Evolutionary conservation across 2,888 invertebrate genomes (phyloP).

Genomic region (Clusia tigrina): DNA sequence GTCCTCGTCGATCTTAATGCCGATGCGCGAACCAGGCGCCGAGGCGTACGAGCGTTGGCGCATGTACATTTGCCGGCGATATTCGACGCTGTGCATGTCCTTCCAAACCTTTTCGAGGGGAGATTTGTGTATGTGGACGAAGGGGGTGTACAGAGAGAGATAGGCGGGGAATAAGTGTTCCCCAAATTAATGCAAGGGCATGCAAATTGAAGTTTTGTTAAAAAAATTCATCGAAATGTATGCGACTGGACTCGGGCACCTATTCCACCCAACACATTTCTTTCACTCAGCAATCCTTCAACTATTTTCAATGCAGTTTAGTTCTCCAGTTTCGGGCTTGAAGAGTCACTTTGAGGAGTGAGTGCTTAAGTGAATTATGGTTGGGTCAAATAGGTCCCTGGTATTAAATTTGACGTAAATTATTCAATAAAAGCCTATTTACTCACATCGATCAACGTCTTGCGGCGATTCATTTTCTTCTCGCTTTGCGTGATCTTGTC

Average conservation of each 20-base stretch:
- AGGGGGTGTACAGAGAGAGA: too few species aligned
- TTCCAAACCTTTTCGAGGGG: conserved; percentile 57
- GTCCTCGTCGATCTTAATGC: conserved; percentile 54
- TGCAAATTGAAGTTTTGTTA: conserved; percentile 12
- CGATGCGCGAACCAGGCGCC: conserved; percentile 60
- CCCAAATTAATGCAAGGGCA: too few species aligned
- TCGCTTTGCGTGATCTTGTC: conserved; percentile 59
- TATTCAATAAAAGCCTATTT: neutral
- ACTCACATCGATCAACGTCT: conserved; percentile 61
- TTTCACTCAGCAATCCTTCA: too few species aligned
- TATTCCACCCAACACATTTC: too few species aligned
- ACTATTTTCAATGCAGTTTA: too few species aligned
- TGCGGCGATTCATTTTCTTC: conserved; percentile 61
- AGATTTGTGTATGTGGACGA: conserved; percentile 10
- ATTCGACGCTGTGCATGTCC: conserved; percentile 57
- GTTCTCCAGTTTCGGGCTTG: neutral
- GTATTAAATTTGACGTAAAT: neutral
- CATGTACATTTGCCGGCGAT: conserved; percentile 57
- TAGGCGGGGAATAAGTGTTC: too few species aligned
- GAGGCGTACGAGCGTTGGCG: conserved; percentile 63
- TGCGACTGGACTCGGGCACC: too few species aligned
- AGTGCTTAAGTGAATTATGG: neutral
- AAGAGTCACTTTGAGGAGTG: neutral
- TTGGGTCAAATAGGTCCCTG: too few species aligned
- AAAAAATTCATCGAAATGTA: conserved; percentile 6